Base-by-base conservation (phyloP, 2,888 invertebrate species). In the Eumacrocentrus americanus region DNA sequence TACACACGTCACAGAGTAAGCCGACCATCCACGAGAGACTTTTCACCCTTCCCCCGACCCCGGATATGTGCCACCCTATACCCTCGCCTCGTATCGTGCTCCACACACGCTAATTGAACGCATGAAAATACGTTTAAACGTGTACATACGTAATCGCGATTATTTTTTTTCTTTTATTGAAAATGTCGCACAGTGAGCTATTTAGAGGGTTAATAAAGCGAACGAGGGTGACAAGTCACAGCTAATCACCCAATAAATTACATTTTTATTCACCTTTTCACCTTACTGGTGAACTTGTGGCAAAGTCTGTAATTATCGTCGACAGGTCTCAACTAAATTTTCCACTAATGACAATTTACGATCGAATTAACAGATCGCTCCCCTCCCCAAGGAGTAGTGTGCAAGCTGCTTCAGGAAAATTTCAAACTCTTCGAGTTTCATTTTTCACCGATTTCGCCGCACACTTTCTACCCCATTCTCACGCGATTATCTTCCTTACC, bases 291-390 rank as follows among this genome's bases (percentile, higher is more conserved):
- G 34, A 29, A 29, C 35, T 38, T 38, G 52, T 52, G 14, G 25
- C 23, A 52, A 52, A 20, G 23, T 64, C 62, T 72, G 72, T 75
- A 77, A 77, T 78, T 77, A 77, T 74, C 73, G 72, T 66, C 60
- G 62, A 55, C 69, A 70, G 73, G 71, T 74, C 72, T 68, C 70
- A 75, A 71, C 74, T 72, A 71, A 75, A 77, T 77, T 77, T 72
- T 71, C 72, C 69, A 62, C 69, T 73, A 75, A 76, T 72, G 69
- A 76, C 76, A 72, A 77, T 76, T 77, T 77, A 77, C 73, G 76
- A 75, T 75, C 76, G 71, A 76, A 76, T 77, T 76, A 76, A 75
- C 73, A 70, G 73, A 77, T 75, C 72, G 71, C 67, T 67, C 58
- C 51, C 48, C 42, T 34, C 20, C 18, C 11, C 46, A 34, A 20